Base-by-base conservation (phyloP, 2,797 vertebrate genomes). In the Siniperca obscura region DNA sequence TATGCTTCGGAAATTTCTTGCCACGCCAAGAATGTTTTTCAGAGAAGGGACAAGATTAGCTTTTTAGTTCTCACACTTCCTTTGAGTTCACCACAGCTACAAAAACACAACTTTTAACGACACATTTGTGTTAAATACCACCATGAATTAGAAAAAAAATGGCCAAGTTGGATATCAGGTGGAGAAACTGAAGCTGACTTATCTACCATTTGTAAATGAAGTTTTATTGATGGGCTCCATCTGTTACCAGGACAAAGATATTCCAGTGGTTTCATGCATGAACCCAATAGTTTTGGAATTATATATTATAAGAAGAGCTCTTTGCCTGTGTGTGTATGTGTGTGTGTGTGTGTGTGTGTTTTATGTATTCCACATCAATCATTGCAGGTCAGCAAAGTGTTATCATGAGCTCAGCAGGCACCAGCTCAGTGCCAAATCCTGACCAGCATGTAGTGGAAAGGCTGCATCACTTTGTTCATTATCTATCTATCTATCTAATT, bases 301-400 rank as follows among this genome's bases (percentile, higher is more conserved):
- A 11, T 17, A 34, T 30, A 62, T n/a, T 27, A 65, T 22, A 61
- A 9, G n/a, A 14, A 27, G 1, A 34, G 46, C 42, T 83, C 30
- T 64, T 27, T 56, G 59, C 25, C 27, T 78, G 19, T 81, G 19
- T 25, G 16, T 59, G 11, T 75, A 17, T 9, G 19, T 50, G n/a
- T 34, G 11, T 5, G 11, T 59, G 19, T 16, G 30, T 42, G 27
- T 27, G 4, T 46, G n/a, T 21, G n/a, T 36, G 40, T 30, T 2
- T 68, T 67, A 74, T 68, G 70, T 62, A 40, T 76, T 86, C 83
- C 67, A 71, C 68, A 81, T 85, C 80, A 75, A 66, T 74, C 42
- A 67, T 5, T 85, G 60, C 16, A 10, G 71, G 56, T 86, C 65
- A 78, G 53, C 46, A 48, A 81, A 75, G 78, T 13, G 77, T 84